phyloP scores from a whole-genome alignment of 2,797 vertebrate genomes.

The Harpagifer antarcticus region DNA sequence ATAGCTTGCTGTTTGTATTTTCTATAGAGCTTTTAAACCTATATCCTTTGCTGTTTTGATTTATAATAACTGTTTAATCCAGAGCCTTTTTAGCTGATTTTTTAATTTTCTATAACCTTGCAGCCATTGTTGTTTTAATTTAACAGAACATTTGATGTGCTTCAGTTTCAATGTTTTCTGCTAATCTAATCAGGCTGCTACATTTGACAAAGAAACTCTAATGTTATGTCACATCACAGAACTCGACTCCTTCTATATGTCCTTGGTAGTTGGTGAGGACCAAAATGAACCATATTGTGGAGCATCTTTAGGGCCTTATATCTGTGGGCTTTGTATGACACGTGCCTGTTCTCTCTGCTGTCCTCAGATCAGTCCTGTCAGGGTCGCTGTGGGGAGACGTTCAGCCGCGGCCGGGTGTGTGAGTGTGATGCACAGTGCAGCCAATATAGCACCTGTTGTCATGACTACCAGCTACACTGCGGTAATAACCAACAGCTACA shows the following conservation, averaged over 20 bases:
- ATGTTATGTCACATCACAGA: no score
- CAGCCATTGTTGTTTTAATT: not conserved
- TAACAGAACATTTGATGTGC: no score
- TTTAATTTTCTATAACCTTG: not conserved
- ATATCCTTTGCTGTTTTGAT: not conserved
- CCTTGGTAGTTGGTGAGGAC: no score
- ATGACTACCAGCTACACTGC: constrained; percentile 85
- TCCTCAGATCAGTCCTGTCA: constrained; percentile 87
- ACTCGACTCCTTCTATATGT: no score
- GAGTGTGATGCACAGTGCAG: constrained; percentile 89
- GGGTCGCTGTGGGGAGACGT: constrained; percentile 90
- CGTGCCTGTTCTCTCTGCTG: constrained; percentile 19
- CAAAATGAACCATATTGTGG: no score
- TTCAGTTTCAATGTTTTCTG: no score
- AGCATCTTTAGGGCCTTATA: not conserved
- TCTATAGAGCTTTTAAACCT: no score
- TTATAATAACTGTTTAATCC: not conserved
- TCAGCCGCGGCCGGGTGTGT: constrained; percentile 86
- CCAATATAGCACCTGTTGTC: constrained; percentile 88
- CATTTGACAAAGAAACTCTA: no score
- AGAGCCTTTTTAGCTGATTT: not conserved
- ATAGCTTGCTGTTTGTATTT: no score
- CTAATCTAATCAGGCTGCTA: no score
- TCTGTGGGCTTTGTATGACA: not conserved
- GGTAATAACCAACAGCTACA: constrained; percentile 46